Conservation (phyloP, 2,113 vertebrate genomes). For the Myocastor coypus region DNA sequence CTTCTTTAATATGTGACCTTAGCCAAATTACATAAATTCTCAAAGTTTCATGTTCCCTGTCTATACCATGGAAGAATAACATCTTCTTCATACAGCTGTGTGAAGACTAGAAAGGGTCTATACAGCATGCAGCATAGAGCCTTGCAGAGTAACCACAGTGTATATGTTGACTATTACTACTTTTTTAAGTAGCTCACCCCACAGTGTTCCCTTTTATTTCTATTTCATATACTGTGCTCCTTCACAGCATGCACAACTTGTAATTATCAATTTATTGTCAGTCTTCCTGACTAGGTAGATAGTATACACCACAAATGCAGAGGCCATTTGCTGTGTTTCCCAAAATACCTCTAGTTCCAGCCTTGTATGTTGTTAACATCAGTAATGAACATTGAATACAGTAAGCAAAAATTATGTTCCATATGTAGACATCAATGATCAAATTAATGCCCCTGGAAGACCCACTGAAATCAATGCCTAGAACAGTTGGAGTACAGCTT, state of each 20-base stretch:
- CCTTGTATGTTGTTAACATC: background rate
- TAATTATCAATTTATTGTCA: background rate
- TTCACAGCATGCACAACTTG: background rate
- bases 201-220: background rate
- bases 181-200: background rate
- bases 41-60: background rate
- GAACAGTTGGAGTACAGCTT: background rate
- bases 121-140: background rate
- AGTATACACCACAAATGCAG: background rate
- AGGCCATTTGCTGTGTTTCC: background rate
- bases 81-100: background rate
- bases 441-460: background rate
- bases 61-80: background rate
- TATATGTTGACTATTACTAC: background rate
- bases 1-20: background rate
- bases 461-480: conserved; percentile 6
- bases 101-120: background rate
- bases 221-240: background rate
- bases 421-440: background rate
- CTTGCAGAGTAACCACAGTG: background rate
- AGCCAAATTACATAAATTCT: background rate
- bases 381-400: background rate
- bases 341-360: background rate
- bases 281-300: background rate
- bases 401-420: background rate